Evolutionary conservation across 92 coral and sea anemone genomes (phyloP), one percentile per base, ranked within the genome.

Genomic region (Phymanthus crucifer): DNA sequence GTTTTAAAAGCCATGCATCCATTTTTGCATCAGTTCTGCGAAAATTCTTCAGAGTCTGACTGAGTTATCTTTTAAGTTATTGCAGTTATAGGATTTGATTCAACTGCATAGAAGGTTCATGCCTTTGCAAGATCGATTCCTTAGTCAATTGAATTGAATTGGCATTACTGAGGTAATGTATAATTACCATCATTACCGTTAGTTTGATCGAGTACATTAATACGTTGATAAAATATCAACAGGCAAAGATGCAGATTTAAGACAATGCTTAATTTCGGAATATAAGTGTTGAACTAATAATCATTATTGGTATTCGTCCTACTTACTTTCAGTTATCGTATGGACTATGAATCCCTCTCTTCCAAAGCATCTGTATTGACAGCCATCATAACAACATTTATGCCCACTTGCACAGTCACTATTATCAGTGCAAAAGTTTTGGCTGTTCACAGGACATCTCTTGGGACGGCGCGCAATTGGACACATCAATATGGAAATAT

Each of bases 341-440:
- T 43, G n/a, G n/a, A n/a, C 36, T 65, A 29, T 9, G 61, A 71
- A 80, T 61, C 71, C 75, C 24, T 64, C 72, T 38, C 38, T 61
- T 43, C 86, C 86, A 58, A 52, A 67, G 40, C 86, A 82, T 58
- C 71, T 73, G 48, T 19, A 74, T 32, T 65, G 52, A 48, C 97
- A 92, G 23, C 97, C 92, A 48, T 90, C 92, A 33, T 85, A 72
- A 72, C 97, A 92, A 71, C 97, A 92, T 65, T 76, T 91, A 6
- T 65, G 80, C 12, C 90, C 88, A 7, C 74, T 67, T 4, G 67
- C 57, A 56, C 97, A 92, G 24, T 90, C 89, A 10, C 13, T 34
- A 64, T 85, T 80, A 48, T 52, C 48, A 18, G 40, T 52, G 56
- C 97, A 92, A 75, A 86, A 80, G 77, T 77, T 76, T 18, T 66